Conservation (phyloP, 2,888 invertebrate species). For the Drosophila nigritarsus region DNA sequence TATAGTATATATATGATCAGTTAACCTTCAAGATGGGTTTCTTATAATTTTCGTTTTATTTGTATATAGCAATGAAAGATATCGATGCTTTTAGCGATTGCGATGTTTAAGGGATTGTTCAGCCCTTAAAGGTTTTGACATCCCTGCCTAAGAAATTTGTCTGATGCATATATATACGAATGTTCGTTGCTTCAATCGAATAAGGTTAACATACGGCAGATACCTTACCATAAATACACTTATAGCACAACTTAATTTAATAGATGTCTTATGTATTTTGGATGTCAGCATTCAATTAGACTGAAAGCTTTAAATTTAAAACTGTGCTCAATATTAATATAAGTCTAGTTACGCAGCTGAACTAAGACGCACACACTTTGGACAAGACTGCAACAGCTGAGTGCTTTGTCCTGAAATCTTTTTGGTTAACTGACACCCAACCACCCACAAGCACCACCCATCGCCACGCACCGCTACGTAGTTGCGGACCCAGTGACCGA, state of each 20-base stretch:
- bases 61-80: neutral
- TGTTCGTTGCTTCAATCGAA: neutral
- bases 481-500: conserved; percentile 57
- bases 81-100: neutral
- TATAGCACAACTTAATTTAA: neutral
- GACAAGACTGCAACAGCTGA: conserved; percentile 19
- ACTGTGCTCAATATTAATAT: neutral
- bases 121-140: too few relatives aligned
- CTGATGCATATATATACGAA: too few relatives aligned
- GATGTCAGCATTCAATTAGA: neutral
- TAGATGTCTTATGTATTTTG: neutral
- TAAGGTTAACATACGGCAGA: neutral
- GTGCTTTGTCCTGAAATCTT: conserved; percentile 46
- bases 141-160: too few relatives aligned
- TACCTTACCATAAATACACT: neutral
- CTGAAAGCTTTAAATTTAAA: neutral
- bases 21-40: neutral
- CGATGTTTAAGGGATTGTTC: neutral
- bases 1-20: neutral
- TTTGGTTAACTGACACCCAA: conserved; percentile 47
- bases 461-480: conserved; percentile 47
- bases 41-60: neutral
- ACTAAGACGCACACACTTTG: neutral
- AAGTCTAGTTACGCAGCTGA: neutral
- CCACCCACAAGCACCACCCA: conserved; percentile 1